Conservation (phyloP, 2,888 invertebrate species). For the Pammene fasciana region DNA sequence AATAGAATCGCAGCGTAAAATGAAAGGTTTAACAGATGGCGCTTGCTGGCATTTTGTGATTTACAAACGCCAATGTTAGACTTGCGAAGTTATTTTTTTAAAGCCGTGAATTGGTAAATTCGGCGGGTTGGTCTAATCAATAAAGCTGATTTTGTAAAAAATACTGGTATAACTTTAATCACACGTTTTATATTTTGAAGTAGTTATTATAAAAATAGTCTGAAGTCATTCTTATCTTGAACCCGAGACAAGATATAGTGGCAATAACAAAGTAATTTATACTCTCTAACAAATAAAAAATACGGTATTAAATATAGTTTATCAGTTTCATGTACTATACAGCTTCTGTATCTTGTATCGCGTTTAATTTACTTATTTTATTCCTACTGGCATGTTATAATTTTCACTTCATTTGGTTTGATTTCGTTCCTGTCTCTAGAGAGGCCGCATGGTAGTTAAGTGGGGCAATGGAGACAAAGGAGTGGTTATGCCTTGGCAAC, state of each 20-base stretch:
- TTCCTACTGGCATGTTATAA: constrained; percentile 66
- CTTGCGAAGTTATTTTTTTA: background rate
- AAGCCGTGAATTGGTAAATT: background rate
- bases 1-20: background rate
- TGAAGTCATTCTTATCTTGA: constrained; percentile 14
- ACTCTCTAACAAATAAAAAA: background rate
- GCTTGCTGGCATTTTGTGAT: background rate
- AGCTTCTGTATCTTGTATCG: constrained; percentile 27
- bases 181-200: background rate
- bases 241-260: constrained; percentile 30
- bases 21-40: background rate
- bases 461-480: constrained; percentile 79
- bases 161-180: background rate
- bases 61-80: background rate
- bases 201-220: constrained; percentile 27
- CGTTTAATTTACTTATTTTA: constrained; percentile 19
- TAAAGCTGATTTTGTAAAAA: no score
- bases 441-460: constrained; percentile 82
- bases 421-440: constrained; percentile 72
- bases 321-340: background rate
- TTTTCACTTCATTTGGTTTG: constrained; percentile 70
- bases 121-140: no score
- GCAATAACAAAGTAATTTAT: constrained; percentile 5
- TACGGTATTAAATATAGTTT: constrained; percentile 10
- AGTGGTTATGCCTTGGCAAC: constrained; percentile 81